Evolutionary conservation across 2,888 invertebrate genomes (phyloP).

Genomic region (Aromia moschata): DNA sequence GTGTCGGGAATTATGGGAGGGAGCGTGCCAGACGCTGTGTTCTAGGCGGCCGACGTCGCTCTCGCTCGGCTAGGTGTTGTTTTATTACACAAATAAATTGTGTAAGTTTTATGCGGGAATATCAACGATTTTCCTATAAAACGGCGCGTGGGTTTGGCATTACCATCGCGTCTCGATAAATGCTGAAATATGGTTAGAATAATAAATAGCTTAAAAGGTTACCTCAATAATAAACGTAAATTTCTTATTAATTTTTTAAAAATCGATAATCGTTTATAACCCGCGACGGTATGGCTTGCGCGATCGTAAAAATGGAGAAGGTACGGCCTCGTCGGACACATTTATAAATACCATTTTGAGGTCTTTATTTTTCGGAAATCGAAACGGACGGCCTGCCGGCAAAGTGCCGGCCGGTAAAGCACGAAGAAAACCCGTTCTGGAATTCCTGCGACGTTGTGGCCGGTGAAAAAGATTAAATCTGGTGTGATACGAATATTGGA

Average conservation of each 20-base stretch:
- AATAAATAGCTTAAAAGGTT: conserved; percentile 33
- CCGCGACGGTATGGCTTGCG: background rate
- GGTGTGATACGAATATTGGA: too few species aligned
- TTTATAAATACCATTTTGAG: conserved; percentile 13
- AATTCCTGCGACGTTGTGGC: conserved; percentile 9
- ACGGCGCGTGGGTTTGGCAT: conserved; percentile 31
- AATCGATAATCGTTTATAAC: conserved; percentile 31
- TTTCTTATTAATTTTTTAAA: conserved; percentile 32
- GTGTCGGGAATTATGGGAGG: conserved; percentile 20
- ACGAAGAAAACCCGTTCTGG: conserved; percentile 6
- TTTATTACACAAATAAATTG: conserved; percentile 14
- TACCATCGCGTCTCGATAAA: conserved; percentile 28
- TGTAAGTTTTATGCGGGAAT: conserved; percentile 8
- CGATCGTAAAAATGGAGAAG: background rate
- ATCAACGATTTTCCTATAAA: conserved; percentile 19
- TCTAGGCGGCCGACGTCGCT: too few species aligned
- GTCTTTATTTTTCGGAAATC: conserved; percentile 17
- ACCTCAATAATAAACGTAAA: conserved; percentile 33
- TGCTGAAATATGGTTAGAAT: conserved; percentile 19
- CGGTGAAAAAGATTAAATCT: conserved; percentile 13
- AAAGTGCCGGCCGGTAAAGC: background rate
- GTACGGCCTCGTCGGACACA: conserved; percentile 5
- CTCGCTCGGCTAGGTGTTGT: too few species aligned
- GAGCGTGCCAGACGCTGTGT: too few species aligned
- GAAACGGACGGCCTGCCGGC: conserved; percentile 10